These are phyloP conservation scores for Drosophila bipectinata DNA, from an alignment of 1,140 invertebrate genomes.

Conservation along the genomic window DNA sequence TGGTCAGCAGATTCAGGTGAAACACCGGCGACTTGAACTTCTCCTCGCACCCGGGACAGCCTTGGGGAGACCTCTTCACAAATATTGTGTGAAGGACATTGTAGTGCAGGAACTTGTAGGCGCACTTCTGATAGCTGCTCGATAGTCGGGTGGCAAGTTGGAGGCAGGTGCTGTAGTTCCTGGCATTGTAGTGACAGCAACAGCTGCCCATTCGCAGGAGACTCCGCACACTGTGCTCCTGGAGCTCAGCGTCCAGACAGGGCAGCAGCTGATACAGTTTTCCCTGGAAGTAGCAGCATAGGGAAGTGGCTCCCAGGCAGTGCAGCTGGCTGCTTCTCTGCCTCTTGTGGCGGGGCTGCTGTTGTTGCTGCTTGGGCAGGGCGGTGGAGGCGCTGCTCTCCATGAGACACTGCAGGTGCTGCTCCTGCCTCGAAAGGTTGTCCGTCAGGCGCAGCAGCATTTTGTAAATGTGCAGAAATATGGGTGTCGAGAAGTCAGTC, in stretches of 20 bases:
- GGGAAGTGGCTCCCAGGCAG: constrained; percentile 39
- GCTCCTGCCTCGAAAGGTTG: constrained; percentile 57
- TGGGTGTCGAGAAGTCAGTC: constrained; percentile 21
- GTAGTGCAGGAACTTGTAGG: constrained; percentile 74
- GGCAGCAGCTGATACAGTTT: constrained; percentile 65
- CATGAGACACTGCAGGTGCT: constrained; percentile 63
- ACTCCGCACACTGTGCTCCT: constrained; percentile 64
- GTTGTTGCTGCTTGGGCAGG: constrained; percentile 55
- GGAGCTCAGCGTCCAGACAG: constrained; percentile 50
- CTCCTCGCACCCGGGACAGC: constrained; percentile 64
- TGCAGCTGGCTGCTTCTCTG: constrained; percentile 59
- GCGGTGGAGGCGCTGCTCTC: constrained; percentile 59
- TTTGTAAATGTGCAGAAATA: constrained; percentile 68
- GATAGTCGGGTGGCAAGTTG: constrained; percentile 44
- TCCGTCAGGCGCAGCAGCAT: constrained; percentile 61
- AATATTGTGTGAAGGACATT: constrained; percentile 73
- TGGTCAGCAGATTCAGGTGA: constrained; percentile 55
- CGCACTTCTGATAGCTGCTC: constrained; percentile 68
- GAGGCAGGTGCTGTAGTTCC: constrained; percentile 59
- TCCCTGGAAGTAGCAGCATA: constrained; percentile 77
- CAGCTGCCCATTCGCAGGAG: constrained; percentile 69
- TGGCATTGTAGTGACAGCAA: constrained; percentile 72
- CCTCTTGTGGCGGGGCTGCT: constrained; percentile 48
- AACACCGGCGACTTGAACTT: constrained; percentile 69
- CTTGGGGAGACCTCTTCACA: constrained; percentile 46